phyloP scores from a whole-genome alignment of 2,113 vertebrate genomes.

The Lamprologus ornatipinnis region DNA sequence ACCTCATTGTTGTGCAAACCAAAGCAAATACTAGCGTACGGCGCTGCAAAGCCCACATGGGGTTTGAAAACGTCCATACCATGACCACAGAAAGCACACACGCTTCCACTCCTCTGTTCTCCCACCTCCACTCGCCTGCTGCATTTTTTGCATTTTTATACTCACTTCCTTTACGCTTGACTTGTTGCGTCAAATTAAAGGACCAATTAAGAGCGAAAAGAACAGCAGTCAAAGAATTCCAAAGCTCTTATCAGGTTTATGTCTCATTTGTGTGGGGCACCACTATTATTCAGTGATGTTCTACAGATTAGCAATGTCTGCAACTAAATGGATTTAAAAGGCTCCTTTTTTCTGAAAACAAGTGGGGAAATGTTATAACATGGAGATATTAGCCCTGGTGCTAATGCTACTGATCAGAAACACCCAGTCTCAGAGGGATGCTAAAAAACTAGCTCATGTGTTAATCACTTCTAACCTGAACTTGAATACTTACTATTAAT shows the following conservation, averaged over 20 bases:
- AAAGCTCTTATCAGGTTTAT: conserved; percentile 25
- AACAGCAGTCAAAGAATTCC: conserved; percentile 1
- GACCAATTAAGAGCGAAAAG: conserved; percentile 34
- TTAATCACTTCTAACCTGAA: neutral
- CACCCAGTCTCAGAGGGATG: neutral
- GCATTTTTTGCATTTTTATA: conserved; percentile 45
- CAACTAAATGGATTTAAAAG: neutral
- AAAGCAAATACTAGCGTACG: neutral
- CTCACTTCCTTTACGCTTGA: conserved; percentile 35
- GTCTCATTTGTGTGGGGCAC: conserved; percentile 33
- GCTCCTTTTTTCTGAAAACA: neutral
- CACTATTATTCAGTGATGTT: neutral
- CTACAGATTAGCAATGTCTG: neutral
- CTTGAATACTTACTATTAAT: neutral
- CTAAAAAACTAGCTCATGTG: neutral
- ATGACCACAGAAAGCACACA: conserved; percentile 16
- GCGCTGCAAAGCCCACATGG: neutral
- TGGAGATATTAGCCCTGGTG: fast-evolving
- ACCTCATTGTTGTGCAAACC: neutral
- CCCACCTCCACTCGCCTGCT: conserved; percentile 12
- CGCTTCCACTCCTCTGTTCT: neutral
- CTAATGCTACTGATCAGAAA: neutral
- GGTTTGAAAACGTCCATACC: neutral
- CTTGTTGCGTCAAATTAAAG: conserved; percentile 29
- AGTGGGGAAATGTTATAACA: neutral